Base-by-base conservation (phyloP, 2,113 vertebrate species). In the Macheiramphus alcinus region DNA sequence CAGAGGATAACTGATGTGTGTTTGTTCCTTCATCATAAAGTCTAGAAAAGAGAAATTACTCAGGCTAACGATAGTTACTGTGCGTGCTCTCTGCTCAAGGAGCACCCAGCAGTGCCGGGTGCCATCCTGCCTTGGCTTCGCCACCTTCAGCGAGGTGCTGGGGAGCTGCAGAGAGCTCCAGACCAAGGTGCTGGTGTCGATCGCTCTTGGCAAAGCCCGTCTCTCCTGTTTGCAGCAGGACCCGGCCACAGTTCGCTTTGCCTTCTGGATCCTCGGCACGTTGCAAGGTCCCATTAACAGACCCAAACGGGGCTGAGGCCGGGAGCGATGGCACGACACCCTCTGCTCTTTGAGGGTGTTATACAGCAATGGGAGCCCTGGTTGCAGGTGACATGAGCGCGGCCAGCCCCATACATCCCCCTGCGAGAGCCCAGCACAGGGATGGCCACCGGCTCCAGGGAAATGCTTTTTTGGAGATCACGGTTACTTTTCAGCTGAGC, bases 41-140 rank as follows among this genome's bases (percentile, higher is more conserved):
- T 27, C 68, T 2, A 5, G 27, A 11, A 17, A 61, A 48, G 32
- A 50, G 2, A 3, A 48, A 42, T 20, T 21, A 3, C 53, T 58
- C 9, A 1, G 25, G 18, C 23, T 53, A 2, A 7, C 3, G 4
- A 0, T 5, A 2, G 3, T 12, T 11, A 1, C 36, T 3, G 11
- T 5, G 38, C 1, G 1, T 38, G 40, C 10, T 55, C 29, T 10
- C 5, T 22, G 58, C 25, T 5, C 26, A 0, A 1, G 48, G 19
- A 76, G 22, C 61, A 13, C 17, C 40, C 19, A 25, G 32, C 4
- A 1, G 11, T 8, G 40, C 34, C 3, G 3, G 29, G n/a, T 29
- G 75, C 42, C 7, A 3, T 22, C 48, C 43, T 42, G 68, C 42
- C 25, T 8, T 63, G 31, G 59, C 38, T 36, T 25, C 61, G 16